Evolutionary conservation across 2,113 vertebrate species (phyloP).

Genomic region (Sardina pilchardus): DNA sequence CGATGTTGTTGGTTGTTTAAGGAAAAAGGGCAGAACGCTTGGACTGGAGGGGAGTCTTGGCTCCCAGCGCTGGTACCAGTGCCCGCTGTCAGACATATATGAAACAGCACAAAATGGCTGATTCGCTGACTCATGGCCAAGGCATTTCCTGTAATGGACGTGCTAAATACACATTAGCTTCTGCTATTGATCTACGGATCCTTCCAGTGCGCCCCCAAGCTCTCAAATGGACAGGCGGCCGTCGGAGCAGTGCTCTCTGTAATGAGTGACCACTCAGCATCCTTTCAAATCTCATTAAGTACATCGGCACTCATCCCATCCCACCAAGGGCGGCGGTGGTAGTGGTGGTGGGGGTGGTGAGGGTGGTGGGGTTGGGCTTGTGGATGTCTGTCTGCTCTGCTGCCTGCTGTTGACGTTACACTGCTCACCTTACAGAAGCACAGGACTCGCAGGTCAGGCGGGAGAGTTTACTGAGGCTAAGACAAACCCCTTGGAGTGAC

Average conservation of each 20-base stretch:
- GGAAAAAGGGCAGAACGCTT: background rate
- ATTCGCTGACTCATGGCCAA: slow-evolving; percentile 25
- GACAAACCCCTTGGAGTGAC: background rate
- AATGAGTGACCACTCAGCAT: slow-evolving; percentile 45
- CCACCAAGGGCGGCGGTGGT: background rate
- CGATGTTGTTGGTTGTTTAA: background rate
- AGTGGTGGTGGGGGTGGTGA: background rate
- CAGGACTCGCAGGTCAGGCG: background rate
- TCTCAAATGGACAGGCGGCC: slow-evolving; percentile 37
- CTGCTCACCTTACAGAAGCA: background rate
- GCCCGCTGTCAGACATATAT: background rate
- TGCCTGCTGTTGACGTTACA: slow-evolving; percentile 2
- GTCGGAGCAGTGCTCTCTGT: slow-evolving; percentile 31
- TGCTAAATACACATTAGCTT: slow-evolving; percentile 50
- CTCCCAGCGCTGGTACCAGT: background rate
- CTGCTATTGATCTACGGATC: slow-evolving; percentile 49
- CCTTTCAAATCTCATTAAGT: slow-evolving; percentile 8
- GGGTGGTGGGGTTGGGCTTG: background rate
- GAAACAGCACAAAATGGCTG: background rate
- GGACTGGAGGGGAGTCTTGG: background rate
- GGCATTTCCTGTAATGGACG: slow-evolving; percentile 51
- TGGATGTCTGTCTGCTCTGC: background rate
- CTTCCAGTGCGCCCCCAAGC: slow-evolving; percentile 17
- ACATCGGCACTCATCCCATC: background rate
- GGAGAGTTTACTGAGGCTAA: background rate